Percentiles rank a stretch among this genome's conserved stretches.
Evolutionary conservation across 2,113 vertebrate species (phyloP).

Genomic region (Irena cyanogastra): DNA sequence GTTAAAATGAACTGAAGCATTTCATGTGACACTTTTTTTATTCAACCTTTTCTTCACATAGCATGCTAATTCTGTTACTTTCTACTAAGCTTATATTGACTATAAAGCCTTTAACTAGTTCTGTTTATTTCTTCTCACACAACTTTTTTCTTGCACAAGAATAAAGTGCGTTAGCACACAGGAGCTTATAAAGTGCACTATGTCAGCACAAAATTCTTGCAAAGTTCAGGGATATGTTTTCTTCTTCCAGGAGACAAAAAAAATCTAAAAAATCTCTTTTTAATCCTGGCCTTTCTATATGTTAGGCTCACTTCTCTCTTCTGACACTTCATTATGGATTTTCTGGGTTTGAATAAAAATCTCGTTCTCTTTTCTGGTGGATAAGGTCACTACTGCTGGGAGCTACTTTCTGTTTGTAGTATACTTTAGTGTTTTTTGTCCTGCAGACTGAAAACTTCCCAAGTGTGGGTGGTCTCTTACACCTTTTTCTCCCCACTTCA

Average conservation of each 20-base stretch:
- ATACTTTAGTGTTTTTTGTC: not conserved
- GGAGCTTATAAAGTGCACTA: not conserved
- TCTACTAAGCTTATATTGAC: not conserved
- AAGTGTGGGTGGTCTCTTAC: not conserved
- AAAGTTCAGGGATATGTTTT: not conserved
- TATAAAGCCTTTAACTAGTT: not conserved
- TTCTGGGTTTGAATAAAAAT: conserved; percentile 42
- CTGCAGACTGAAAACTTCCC: conserved; percentile 25
- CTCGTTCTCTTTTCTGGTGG: not conserved
- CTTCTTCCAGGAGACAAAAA: not conserved
- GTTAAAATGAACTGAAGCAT: not conserved
- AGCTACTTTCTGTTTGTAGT: not conserved
- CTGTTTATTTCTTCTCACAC: not conserved
- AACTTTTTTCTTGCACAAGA: not conserved
- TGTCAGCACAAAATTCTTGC: not conserved
- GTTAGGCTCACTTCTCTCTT: not conserved
- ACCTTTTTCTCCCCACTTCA: not conserved
- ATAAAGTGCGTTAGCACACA: not conserved
- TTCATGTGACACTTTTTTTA: not conserved
- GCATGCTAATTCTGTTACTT: not conserved
- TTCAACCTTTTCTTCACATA: not conserved
- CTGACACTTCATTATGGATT: not conserved
- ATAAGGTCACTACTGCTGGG: conserved; percentile 39
- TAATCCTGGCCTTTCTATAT: not conserved
- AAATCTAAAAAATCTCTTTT: not conserved